phyloP scores from a whole-genome alignment of 2,888 invertebrate genomes.

The Bombylius discolor region DNA sequence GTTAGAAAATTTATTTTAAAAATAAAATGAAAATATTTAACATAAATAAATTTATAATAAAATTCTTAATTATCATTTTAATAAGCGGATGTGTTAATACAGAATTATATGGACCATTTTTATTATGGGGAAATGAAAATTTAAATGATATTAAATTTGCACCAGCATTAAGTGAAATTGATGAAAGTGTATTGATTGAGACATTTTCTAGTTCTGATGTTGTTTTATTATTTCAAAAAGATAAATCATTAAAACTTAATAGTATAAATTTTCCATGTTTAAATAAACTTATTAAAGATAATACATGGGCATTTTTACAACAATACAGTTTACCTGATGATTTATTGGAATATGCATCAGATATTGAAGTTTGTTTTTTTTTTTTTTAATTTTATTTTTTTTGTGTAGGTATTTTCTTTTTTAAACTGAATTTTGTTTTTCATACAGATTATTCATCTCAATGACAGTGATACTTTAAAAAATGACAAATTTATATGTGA shows the following conservation, averaged over 20 bases:
- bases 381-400: too few relatives aligned
- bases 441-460: not conserved
- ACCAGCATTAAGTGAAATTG: slow-evolving; percentile 41
- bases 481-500: not conserved
- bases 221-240: slow-evolving; percentile 46
- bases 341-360: slow-evolving; percentile 46
- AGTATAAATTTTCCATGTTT: slow-evolving; percentile 43
- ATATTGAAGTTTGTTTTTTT: slow-evolving; percentile 39
- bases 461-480: not conserved
- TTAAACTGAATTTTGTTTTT: not conserved
- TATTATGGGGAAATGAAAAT: slow-evolving; percentile 45
- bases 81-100: slow-evolving; percentile 22
- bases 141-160: slow-evolving; percentile 37
- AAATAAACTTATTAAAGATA: slow-evolving; percentile 41
- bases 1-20: not conserved
- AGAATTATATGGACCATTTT: slow-evolving; percentile 45
- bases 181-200: slow-evolving; percentile 43
- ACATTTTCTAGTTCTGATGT: slow-evolving; percentile 44
- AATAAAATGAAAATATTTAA: not conserved
- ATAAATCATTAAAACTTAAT: slow-evolving; percentile 42
- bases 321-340: slow-evolving; percentile 45
- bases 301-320: slow-evolving; percentile 40
- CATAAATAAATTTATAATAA: not conserved
- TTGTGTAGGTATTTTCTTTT: too few relatives aligned
- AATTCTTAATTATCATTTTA: not conserved